Base-by-base conservation (phyloP, 2,888 invertebrate genomes). In the Blastobasis lacticolella region DNA sequence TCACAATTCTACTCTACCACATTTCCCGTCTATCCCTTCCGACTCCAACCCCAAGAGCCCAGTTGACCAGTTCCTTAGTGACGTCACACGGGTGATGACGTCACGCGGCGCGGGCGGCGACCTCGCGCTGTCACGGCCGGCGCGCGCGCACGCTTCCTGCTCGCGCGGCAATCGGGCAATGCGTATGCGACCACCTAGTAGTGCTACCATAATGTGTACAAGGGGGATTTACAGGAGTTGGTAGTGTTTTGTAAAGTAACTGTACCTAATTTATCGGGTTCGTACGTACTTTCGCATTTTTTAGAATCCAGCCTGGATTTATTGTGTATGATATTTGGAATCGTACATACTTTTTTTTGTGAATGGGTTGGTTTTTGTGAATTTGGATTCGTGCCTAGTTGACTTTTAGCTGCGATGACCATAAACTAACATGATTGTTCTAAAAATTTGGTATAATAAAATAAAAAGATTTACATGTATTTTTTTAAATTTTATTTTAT, bases 121-220 rank as follows among this genome's bases (percentile, higher is more conserved):
- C 64, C 60, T 62, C 62, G 61, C 51, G 53, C 52, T 48, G 57
- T 57, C 58, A 56, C 50, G 59, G 58, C 55, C 60, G 54, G 52
- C 45, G 52, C 50, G 46, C 37, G 52, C 50, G 57, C 56, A 52
- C 45, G 53, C 63, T 66, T 66, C 65, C 65, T 67, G 62, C 57
- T 61, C 45, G 50, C 58, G 46, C 45, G 10, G 44, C 44, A 6
- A 44, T 10, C n/a, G 10, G 44, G n/a, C n/a, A 40, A 6, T 40
- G 41, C 6, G 6, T 40, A 40, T 40, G 41, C 9, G 23, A 23
- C 23, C 23, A 23, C 23, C 23, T 23, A 23, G 23, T 23, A 23
- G 23, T 23, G 3, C 23, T 23, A 23, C 2, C 3, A 23, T 23
- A 23, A 23, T 23, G 23, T 42, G 9, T 42, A 10, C 10, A 8